Evolutionary conservation across 2,113 vertebrate species (phyloP), one percentile per base, ranked within the genome.

Genomic region (Recurvirostra avosetta): DNA sequence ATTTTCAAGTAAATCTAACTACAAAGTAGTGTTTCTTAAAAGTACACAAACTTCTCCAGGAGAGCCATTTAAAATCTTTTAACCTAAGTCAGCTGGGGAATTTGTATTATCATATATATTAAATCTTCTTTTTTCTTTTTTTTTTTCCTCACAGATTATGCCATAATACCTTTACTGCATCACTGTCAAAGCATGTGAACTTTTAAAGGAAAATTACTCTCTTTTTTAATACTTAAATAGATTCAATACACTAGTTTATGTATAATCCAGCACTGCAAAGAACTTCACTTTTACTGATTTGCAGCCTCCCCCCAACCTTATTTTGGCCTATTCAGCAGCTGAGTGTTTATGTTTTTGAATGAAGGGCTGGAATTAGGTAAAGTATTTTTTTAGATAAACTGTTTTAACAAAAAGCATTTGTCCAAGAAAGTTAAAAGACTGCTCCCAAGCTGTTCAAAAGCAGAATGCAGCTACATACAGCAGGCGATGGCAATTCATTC

Each of bases 391-490:
- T 74, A 88, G 77, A 62, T 91, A 66, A 72, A 92, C 81, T 94
- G 59, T 70, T 92, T 74, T 75, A 88, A 90, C 55, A 59, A 67
- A 94, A 94, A 78, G 27, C 41, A 38, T 74, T 96, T 95, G 65
- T 82, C 50, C 56, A 76, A 90, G 76, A 50, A 73, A 90, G 49
- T 88, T 79, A 86, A 74, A 94, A 97, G 96, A 84, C 66, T 94
- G 91, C 94, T 97, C 86, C 93, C 94, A 95, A 91, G 87, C 85
- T 78, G 71, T 80, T 94, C 56, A 40, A 81, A 95, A 90, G 90
- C 66, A 84, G 68, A 91, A 76, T 73, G 78, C 90, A 88, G 81
- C 87, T 59, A 65, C 13, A 41, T 56, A 56, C 10, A 81, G 45
- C 29, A 66, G 56, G 47, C 27, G 2, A n/a, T 18, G 22, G 63